phyloP scores from a whole-genome alignment of 2,888 invertebrate species.

The Mythimna lalbum region DNA sequence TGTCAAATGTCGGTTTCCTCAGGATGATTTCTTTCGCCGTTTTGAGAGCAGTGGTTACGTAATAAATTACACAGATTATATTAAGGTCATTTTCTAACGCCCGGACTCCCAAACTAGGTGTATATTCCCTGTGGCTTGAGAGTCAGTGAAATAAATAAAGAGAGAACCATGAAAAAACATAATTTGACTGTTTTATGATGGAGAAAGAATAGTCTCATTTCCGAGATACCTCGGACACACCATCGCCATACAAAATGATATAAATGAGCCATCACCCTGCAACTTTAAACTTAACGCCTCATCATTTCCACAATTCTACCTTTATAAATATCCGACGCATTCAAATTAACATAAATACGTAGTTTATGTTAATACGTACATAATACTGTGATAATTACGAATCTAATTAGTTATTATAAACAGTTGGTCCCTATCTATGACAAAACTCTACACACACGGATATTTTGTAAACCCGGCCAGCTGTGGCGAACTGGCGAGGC shows the following conservation, averaged over 20 bases:
- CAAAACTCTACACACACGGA: conserved; percentile 56
- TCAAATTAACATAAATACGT: conserved; percentile 55
- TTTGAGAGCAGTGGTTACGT: too few species aligned
- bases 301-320: conserved; percentile 44
- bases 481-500: conserved; percentile 34
- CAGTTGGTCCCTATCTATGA: conserved; percentile 53
- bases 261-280: conserved; percentile 16
- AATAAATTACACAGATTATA: too few species aligned
- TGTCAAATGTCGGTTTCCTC: too few species aligned
- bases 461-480: conserved; percentile 58
- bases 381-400: conserved; percentile 63
- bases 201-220: conserved; percentile 17
- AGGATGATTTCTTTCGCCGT: too few species aligned
- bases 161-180: background rate
- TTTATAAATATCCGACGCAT: conserved; percentile 46
- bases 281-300: conserved; percentile 21
- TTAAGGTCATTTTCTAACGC: too few species aligned
- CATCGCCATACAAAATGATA: conserved; percentile 23
- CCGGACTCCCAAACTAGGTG: too few species aligned
- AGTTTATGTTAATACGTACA: conserved; percentile 54
- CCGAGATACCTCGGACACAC: conserved; percentile 7
- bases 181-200: conserved; percentile 13
- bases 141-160: too few species aligned
- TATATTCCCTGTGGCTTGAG: too few species aligned
- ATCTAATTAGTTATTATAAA: conserved; percentile 65